Evolutionary conservation across 2,113 vertebrate species (phyloP).

Genomic region (Carassius gibelio): DNA sequence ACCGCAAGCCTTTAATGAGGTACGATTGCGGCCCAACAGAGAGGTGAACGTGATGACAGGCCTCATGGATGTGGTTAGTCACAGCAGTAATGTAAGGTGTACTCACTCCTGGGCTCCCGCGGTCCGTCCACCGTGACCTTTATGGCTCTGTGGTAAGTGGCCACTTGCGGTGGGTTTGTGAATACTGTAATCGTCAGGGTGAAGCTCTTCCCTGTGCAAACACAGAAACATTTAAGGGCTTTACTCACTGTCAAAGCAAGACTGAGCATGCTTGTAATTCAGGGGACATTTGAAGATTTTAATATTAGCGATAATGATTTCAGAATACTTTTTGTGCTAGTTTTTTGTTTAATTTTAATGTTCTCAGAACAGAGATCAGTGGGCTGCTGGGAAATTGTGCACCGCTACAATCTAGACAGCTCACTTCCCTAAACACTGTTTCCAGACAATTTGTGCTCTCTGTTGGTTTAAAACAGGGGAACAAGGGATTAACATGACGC

Average conservation of each 20-base stretch:
- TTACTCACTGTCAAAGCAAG: constrained; percentile 32
- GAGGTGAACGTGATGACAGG: constrained; percentile 33
- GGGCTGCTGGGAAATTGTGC: constrained; percentile 39
- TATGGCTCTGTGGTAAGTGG: constrained; percentile 99
- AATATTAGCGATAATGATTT: background rate
- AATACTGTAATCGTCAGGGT: constrained; percentile 99
- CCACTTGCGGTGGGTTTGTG: constrained; percentile 99
- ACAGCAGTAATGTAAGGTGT: constrained; percentile 40
- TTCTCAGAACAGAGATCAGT: background rate
- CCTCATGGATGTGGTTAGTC: constrained; percentile 58
- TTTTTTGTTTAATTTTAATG: background rate
- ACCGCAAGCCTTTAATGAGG: constrained; percentile 26
- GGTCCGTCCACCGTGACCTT: constrained; percentile 99
- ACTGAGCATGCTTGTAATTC: background rate
- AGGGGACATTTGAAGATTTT: background rate
- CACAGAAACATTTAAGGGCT: constrained; percentile 62
- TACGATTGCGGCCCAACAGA: background rate
- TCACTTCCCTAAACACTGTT: constrained; percentile 45
- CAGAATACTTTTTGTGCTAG: no score
- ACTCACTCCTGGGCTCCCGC: constrained; percentile 98
- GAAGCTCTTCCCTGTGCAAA: constrained; percentile 96
- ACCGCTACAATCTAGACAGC: constrained; percentile 29
- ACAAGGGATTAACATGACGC: constrained; percentile 41
- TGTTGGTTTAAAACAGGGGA: constrained; percentile 47
- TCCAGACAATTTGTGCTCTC: constrained; percentile 51